phyloP scores from a whole-genome alignment of 2,888 invertebrate species.

The Chalcosyrphus nemorum region DNA sequence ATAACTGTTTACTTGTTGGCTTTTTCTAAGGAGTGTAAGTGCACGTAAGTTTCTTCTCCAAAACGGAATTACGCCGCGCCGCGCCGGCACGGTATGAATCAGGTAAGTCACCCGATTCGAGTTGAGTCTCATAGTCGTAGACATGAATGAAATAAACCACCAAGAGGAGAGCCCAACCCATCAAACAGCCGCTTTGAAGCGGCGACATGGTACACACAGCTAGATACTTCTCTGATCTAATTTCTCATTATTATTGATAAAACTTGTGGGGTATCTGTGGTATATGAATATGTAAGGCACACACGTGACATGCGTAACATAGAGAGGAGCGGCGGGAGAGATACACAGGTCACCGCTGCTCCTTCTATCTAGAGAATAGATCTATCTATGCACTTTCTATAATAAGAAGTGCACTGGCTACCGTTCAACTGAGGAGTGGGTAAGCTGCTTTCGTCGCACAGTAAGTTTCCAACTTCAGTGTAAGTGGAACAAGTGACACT shows the following conservation, averaged over 20 bases:
- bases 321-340: not conserved
- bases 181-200: no score
- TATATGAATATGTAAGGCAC: conserved; percentile 16
- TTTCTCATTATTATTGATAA: conserved; percentile 54
- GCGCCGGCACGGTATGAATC: conserved; percentile 33
- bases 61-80: no score
- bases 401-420: conserved; percentile 31
- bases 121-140: no score
- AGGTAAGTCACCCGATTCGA: conserved; percentile 40
- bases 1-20: conserved; percentile 63
- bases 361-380: conserved; percentile 47
- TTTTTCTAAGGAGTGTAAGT: conserved; percentile 62
- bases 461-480: conserved; percentile 48
- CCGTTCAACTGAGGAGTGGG: conserved; percentile 20
- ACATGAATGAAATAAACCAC: conserved; percentile 58
- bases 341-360: conserved; percentile 33
- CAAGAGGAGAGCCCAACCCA: conserved; percentile 44
- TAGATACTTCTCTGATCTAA: conserved; percentile 43
- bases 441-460: conserved; percentile 10
- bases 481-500: conserved; percentile 68
- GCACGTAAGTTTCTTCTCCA: conserved; percentile 53
- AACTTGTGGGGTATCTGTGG: conserved; percentile 7
- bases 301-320: conserved; percentile 42
- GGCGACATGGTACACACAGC: not conserved
- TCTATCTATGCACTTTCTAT: conserved; percentile 54